Conservation (phyloP, 2,113 vertebrate genomes). For the Puma concolor region DNA sequence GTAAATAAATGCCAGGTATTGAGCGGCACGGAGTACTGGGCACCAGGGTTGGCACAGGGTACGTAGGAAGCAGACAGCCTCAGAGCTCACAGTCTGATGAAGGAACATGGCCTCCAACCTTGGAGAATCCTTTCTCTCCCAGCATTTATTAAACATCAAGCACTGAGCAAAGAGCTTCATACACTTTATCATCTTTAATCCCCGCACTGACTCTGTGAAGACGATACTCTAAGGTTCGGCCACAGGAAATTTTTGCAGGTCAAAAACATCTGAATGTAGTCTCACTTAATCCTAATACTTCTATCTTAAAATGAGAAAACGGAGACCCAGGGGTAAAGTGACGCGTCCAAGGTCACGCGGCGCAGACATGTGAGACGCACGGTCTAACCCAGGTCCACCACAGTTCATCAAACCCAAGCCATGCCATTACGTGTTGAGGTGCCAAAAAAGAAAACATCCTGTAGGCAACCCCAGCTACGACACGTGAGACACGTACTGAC, state of each 20-base stretch:
- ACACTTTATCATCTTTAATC: constrained; percentile 14
- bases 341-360: neutral
- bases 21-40: neutral
- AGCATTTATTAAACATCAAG: neutral
- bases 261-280: neutral
- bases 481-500: neutral
- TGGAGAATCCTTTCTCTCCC: neutral
- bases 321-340: neutral
- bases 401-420: neutral
- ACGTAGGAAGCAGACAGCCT: neutral
- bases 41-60: neutral
- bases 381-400: neutral
- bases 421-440: neutral
- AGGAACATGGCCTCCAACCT: neutral
- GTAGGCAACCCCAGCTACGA: neutral
- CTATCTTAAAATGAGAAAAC: neutral
- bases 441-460: neutral
- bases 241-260: neutral
- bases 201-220: neutral
- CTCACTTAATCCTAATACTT: neutral
- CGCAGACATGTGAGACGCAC: neutral
- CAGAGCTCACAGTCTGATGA: neutral
- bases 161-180: neutral
- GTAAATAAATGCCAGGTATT: neutral
- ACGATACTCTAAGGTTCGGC: neutral